Evolutionary conservation across 2,113 vertebrate genomes (phyloP).

Genomic region (Pteruthius melanotis): DNA sequence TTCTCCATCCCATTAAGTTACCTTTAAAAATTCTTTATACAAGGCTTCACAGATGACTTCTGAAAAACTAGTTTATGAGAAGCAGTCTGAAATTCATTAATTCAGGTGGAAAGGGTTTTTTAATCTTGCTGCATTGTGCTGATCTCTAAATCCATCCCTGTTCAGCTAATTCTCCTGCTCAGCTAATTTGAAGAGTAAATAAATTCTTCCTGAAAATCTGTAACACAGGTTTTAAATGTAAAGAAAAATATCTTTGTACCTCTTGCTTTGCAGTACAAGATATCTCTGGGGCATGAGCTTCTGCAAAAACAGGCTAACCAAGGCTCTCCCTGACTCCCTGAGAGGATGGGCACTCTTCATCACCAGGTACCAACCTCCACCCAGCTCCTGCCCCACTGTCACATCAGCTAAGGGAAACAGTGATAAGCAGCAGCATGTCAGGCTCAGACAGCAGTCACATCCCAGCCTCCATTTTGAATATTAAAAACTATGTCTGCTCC

Average conservation of each 20-base stretch:
- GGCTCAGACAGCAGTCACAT: neutral
- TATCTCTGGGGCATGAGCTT: neutral
- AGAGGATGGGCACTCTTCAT: neutral
- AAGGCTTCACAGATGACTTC: constrained; percentile 68
- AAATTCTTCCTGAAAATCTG: constrained; percentile 39
- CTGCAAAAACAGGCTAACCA: neutral
- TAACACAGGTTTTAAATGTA: neutral
- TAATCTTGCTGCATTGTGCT: constrained; percentile 29
- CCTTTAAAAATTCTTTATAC: constrained; percentile 81
- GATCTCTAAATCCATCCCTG: constrained; percentile 43
- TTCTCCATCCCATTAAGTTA: constrained; percentile 89
- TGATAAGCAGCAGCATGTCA: neutral
- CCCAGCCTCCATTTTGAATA: neutral
- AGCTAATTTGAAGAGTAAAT: constrained; percentile 52
- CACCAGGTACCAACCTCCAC: neutral
- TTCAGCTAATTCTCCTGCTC: constrained; percentile 49
- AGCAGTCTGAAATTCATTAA: constrained; percentile 54
- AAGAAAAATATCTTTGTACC: neutral
- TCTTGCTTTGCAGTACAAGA: neutral
- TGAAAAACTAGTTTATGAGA: constrained; percentile 50
- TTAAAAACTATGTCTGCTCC: neutral
- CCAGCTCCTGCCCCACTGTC: neutral
- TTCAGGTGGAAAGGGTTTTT: constrained; percentile 29
- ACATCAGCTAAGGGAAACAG: neutral
- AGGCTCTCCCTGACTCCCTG: neutral